Evolutionary conservation across 1,140 invertebrate species (phyloP).

Genomic region (Nephila pilipes): DNA sequence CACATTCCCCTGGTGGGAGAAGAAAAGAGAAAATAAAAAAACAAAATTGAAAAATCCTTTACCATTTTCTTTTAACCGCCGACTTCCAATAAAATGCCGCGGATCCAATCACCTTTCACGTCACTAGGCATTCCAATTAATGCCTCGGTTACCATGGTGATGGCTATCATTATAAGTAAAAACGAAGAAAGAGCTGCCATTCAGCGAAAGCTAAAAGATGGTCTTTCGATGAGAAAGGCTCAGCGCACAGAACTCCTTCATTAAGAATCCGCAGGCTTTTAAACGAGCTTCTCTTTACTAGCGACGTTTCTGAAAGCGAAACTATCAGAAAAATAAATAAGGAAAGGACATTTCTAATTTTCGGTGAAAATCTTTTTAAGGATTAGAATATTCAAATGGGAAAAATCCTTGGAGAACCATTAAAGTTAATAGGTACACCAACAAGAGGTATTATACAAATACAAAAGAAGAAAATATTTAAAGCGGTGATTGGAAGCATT

Average conservation of each 20-base stretch:
- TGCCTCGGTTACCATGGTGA: constrained; percentile 8
- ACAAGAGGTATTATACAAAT: background rate
- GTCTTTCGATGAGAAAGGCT: background rate
- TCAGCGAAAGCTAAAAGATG: constrained; percentile 16
- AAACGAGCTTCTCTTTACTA: background rate
- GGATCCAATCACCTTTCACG: constrained; percentile 34
- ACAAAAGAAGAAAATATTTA: constrained; percentile 28
- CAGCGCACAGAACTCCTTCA: constrained; percentile 8
- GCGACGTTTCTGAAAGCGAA: constrained; percentile 18
- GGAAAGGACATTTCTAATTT: constrained; percentile 17
- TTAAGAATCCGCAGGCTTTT: constrained; percentile 32
- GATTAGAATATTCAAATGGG: constrained; percentile 15
- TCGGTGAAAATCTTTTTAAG: constrained; percentile 25
- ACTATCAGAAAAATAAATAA: constrained; percentile 35
- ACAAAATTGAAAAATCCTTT: constrained; percentile 23
- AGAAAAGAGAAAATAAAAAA: background rate
- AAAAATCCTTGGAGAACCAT: background rate
- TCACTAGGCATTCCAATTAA: constrained; percentile 38
- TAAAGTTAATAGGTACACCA: constrained; percentile 35
- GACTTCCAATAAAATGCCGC: constrained; percentile 1
- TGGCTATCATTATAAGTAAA: constrained; percentile 32
- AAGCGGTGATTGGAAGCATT: constrained; percentile 16
- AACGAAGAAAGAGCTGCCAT: constrained; percentile 19
- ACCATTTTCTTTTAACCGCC: constrained; percentile 15
- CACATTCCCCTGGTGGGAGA: background rate